These are phyloP conservation scores for Melangyna quadrimaculata DNA, from an alignment of 2,888 invertebrate genomes.

Conservation along the genomic window DNA sequence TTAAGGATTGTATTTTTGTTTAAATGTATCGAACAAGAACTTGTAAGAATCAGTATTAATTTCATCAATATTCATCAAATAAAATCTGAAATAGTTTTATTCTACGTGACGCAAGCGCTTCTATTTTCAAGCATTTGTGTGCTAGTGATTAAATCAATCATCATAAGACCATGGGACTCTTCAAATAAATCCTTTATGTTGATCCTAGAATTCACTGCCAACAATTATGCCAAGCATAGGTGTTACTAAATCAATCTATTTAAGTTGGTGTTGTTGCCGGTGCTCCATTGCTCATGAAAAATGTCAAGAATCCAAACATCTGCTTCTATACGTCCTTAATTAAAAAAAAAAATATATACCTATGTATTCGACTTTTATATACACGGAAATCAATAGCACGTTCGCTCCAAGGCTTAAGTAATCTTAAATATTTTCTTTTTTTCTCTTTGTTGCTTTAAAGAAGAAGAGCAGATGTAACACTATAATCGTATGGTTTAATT, in stretches of 20 bases:
- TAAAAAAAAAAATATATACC: neutral
- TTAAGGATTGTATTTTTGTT: too few relatives aligned
- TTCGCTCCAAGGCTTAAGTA: neutral
- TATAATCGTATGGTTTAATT: neutral
- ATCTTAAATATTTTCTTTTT: neutral
- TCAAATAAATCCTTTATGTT: too few relatives aligned
- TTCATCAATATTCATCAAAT: too few relatives aligned
- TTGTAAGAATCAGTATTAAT: too few relatives aligned
- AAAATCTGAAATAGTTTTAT: too few relatives aligned
- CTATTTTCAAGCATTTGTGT: too few relatives aligned
- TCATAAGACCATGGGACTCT: too few relatives aligned
- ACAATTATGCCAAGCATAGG: neutral
- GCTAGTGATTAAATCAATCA: too few relatives aligned
- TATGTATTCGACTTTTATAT: neutral
- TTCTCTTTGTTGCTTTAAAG: neutral
- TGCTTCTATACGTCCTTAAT: slow-evolving; percentile 44
- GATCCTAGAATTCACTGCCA: too few relatives aligned
- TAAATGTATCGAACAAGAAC: too few relatives aligned
- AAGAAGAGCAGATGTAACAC: slow-evolving; percentile 1
- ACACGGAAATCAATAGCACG: slow-evolving; percentile 49
- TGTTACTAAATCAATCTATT: neutral
- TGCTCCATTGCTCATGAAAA: neutral
- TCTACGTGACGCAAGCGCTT: too few relatives aligned
- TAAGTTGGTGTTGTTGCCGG: neutral
- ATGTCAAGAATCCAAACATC: slow-evolving; percentile 40